Evolutionary conservation across 2,888 invertebrate genomes (phyloP).

Genomic region (Mimas tiliae): DNA sequence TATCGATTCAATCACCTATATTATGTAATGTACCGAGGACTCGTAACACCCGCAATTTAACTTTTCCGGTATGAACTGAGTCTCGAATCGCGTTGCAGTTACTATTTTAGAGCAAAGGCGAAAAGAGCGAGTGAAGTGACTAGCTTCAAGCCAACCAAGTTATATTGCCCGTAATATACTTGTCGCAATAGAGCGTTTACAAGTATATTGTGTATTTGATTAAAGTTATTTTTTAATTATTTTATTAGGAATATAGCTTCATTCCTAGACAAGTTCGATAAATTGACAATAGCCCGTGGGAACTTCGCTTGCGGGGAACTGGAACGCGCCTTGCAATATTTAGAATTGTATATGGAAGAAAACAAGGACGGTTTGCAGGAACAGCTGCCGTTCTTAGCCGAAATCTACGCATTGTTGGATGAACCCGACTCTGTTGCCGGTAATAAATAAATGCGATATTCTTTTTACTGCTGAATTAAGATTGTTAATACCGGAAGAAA

Average conservation of each 20-base stretch:
- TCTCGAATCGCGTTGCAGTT: no score
- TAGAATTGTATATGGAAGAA: constrained; percentile 89
- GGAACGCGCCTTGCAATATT: constrained; percentile 89
- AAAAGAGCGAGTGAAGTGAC: no score
- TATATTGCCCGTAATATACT: no score
- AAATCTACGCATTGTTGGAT: constrained; percentile 94
- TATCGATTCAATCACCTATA: no score
- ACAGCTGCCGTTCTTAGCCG: constrained; percentile 87
- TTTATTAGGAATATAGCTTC: constrained; percentile 62
- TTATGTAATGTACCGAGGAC: no score
- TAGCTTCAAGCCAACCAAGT: no score
- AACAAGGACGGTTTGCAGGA: constrained; percentile 82
- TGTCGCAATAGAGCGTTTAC: no score
- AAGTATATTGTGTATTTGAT: no score
- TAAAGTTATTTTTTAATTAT: neutral
- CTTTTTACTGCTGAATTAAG: neutral
- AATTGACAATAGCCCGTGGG: constrained; percentile 88
- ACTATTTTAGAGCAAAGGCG: no score
- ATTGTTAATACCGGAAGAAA: no score
- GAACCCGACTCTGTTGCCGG: constrained; percentile 96
- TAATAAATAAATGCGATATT: constrained; percentile 41
- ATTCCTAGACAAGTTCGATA: constrained; percentile 84
- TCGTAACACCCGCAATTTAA: no score
- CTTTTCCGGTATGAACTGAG: no score
- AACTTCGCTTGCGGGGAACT: constrained; percentile 91